Evolutionary conservation across 2,113 vertebrate genomes (phyloP).

Genomic region (Neogobius melanostomus): DNA sequence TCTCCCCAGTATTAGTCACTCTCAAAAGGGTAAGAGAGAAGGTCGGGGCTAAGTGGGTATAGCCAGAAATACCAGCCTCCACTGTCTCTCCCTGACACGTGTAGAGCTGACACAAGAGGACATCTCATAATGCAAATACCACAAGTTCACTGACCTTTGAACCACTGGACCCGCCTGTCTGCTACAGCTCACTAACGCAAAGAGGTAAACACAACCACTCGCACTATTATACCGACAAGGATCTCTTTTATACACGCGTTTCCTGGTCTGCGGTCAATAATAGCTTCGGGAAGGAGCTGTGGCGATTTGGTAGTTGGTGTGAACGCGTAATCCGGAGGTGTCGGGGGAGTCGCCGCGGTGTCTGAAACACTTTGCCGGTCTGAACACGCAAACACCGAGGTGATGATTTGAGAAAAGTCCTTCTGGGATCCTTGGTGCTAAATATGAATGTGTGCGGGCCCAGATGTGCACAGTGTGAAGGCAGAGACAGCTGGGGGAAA

Average conservation of each 20-base stretch:
- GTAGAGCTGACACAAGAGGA: slow-evolving; percentile 58
- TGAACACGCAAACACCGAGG: slow-evolving; percentile 40
- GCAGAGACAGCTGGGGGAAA: slow-evolving; percentile 31
- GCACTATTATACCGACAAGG: background rate
- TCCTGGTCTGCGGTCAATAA: slow-evolving; percentile 11
- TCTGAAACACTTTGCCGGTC: slow-evolving; percentile 35
- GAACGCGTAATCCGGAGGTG: slow-evolving; percentile 34
- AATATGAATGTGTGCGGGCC: slow-evolving; percentile 20
- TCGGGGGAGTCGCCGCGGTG: slow-evolving; percentile 7
- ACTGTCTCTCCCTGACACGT: slow-evolving; percentile 37
- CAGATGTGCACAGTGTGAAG: slow-evolving; percentile 43
- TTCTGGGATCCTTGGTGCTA: slow-evolving; percentile 22
- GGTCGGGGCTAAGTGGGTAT: slow-evolving; percentile 31
- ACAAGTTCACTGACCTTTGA: slow-evolving; percentile 52
- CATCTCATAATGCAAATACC: slow-evolving; percentile 66
- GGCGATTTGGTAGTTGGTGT: slow-evolving; percentile 4
- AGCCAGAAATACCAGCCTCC: slow-evolving; percentile 57
- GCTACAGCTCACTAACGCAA: slow-evolving; percentile 28
- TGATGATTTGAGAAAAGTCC: slow-evolving; percentile 38
- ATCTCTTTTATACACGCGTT: slow-evolving; percentile 10
- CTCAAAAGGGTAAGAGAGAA: background rate
- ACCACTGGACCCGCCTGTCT: slow-evolving; percentile 42
- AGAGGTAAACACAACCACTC: background rate
- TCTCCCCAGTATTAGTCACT: background rate
- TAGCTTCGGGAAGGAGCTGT: slow-evolving; percentile 44